Evolutionary conservation across 2,888 invertebrate species (phyloP), one percentile per base, ranked within the genome.

Genomic region (Himalopsyche tibetana): DNA sequence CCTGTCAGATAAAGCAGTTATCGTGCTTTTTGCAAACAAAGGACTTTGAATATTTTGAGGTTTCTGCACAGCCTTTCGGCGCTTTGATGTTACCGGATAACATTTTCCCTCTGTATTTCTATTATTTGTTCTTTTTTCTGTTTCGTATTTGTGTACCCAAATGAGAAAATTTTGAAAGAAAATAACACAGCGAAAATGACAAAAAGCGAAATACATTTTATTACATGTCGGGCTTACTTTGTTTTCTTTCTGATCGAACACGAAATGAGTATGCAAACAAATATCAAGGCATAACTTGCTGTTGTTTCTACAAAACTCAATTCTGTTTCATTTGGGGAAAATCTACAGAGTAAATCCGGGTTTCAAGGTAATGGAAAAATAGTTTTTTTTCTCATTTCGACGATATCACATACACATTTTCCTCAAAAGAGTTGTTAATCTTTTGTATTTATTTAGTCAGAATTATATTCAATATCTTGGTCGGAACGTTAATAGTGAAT

Each of bases 1-100:
- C 63, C 63, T 63, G 63, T 63, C 63, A 63, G 63, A 63, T 63
- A 63, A 63, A 63, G 19, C 63, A 63, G 63, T 63, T 63, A 63
- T 63, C 63, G 63, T 63, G 63, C 19, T 63, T 63, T 63, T 63
- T 63, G 63, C 63, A 28, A 63, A 63, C 63, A 63, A 63, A 63
- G 63, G 19, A 63, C 63, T 63, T 63, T 63, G 63, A 63, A 63
- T 63, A 63, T 63, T 63, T 63, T 63, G 63, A 63, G 63, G 63
- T 63, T 63, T 63, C 63, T 63, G 19, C 63, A 63, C 63, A 63
- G 63, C 63, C 63, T 63, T 63, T 63, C 19, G 12, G 19, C 19
- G 63, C 63, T 63, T 63, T 63, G 63, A 63, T 63, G 19, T 63
- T 63, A 63, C 63, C 63, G 63, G 63, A 63, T 63, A 63, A 19